Percentiles rank a stretch among this genome's conserved stretches.
Conservation (phyloP, 2,888 invertebrate genomes). For the Nomada lathburiana region DNA sequence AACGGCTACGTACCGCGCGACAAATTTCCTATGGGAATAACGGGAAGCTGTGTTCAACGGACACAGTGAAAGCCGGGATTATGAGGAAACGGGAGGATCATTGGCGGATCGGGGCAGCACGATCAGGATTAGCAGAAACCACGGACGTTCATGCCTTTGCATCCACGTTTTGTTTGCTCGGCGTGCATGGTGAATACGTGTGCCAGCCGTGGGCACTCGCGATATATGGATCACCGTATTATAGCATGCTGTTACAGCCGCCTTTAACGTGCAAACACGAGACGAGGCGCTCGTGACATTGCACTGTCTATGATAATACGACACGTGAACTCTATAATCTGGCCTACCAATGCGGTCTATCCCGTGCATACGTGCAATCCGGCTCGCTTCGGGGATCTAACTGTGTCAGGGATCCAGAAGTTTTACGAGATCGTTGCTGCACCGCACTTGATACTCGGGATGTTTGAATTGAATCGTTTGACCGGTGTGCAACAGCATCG, state of each 20-base stretch:
- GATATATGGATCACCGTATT: slow-evolving; percentile 67
- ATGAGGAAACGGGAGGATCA: slow-evolving; percentile 26
- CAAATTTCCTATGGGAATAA: slow-evolving; percentile 20
- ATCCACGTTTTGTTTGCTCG: slow-evolving; percentile 38
- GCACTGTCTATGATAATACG: slow-evolving; percentile 74
- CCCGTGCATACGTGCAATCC: slow-evolving; percentile 44
- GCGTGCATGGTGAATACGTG: slow-evolving; percentile 50
- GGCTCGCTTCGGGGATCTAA: slow-evolving; percentile 42
- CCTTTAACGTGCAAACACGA: slow-evolving; percentile 65
- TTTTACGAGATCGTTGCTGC: slow-evolving; percentile 52
- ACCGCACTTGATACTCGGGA: slow-evolving; percentile 32
- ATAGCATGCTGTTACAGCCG: slow-evolving; percentile 60
- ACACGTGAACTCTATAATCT: slow-evolving; percentile 73
- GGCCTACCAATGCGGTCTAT: slow-evolving; percentile 52
- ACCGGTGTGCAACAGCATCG: neutral
- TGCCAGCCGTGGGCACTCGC: slow-evolving; percentile 37
- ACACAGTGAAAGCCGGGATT: slow-evolving; percentile 26
- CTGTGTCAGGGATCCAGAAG: slow-evolving; percentile 57
- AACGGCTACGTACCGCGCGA: neutral
- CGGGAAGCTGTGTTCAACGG: slow-evolving; percentile 11
- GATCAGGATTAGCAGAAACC: slow-evolving; percentile 58
- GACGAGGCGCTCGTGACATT: slow-evolving; percentile 71
- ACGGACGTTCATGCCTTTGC: slow-evolving; percentile 44
- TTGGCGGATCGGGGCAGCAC: slow-evolving; percentile 41
- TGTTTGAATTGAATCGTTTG: slow-evolving; percentile 45